These are phyloP conservation scores for Girardinus metallicus DNA, from an alignment of 2,797 vertebrate species.

Conservation along the genomic window DNA sequence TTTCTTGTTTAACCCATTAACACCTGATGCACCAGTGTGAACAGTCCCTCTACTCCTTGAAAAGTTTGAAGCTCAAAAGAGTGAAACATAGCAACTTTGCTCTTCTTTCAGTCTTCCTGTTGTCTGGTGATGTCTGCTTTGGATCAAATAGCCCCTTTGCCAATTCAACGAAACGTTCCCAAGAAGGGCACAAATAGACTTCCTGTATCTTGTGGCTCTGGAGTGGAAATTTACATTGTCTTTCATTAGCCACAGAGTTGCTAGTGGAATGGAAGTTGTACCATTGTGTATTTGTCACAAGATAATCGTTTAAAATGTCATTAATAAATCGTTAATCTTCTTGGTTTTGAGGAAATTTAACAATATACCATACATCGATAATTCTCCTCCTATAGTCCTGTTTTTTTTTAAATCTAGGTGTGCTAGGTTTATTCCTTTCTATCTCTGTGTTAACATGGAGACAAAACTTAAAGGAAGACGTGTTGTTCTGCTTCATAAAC, in stretches of 20 bases:
- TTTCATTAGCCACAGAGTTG: neutral
- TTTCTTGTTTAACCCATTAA: slow-evolving; percentile 22
- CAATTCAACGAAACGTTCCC: neutral
- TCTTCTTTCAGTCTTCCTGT: neutral
- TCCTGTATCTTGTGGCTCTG: slow-evolving; percentile 1
- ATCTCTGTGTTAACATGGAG: neutral
- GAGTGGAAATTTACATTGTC: neutral
- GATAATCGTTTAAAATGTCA: neutral
- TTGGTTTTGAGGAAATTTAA: neutral
- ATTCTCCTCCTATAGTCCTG: neutral
- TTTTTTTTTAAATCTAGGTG: neutral
- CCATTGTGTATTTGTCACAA: neutral
- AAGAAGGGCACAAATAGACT: slow-evolving; percentile 5
- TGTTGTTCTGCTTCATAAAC: neutral
- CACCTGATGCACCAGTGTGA: neutral
- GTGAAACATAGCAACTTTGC: neutral
- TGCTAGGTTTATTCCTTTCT: neutral
- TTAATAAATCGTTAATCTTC: neutral
- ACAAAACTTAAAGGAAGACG: neutral
- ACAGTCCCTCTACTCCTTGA: neutral
- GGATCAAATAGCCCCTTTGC: neutral
- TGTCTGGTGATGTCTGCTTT: neutral
- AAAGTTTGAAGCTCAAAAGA: neutral
- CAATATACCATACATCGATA: neutral
- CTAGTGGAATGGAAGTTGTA: neutral